phyloP scores from a whole-genome alignment of 1,140 invertebrate species.

The Homalodisca vitripennis region DNA sequence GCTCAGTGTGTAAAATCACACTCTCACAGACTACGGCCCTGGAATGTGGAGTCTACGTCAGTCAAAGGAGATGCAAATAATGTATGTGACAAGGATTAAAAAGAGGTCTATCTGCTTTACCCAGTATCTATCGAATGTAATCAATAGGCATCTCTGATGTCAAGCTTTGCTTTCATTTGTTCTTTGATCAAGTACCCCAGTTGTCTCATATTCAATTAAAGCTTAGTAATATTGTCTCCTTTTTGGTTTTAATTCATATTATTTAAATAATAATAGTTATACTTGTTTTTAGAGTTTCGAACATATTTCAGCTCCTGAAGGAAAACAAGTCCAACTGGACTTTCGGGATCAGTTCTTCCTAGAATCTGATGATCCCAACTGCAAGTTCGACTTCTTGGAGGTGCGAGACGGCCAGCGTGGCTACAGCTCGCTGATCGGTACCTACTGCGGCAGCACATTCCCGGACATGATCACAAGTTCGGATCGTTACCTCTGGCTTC shows the following conservation, averaged over 20 bases:
- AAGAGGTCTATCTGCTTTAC: no score
- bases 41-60: no score
- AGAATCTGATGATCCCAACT: conserved; percentile 59
- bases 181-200: no score
- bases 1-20: no score
- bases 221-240: no score
- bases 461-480: conserved; percentile 74
- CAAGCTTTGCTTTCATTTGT: no score
- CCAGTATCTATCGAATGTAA: no score
- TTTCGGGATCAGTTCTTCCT: conserved; percentile 79
- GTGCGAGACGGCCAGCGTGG: conserved; percentile 81
- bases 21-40: no score
- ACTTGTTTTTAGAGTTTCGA: not conserved
- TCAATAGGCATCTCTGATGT: no score
- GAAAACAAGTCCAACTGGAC: conserved; percentile 72
- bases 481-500: conserved; percentile 76
- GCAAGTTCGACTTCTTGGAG: conserved; percentile 80
- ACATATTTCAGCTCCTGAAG: conserved; percentile 64
- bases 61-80: no score
- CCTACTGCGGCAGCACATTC: conserved; percentile 71
- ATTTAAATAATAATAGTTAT: not conserved
- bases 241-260: not conserved
- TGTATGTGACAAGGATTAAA: no score
- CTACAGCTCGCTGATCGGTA: conserved; percentile 65
- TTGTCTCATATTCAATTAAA: no score